Percentiles rank a stretch among this genome's conserved stretches.
phyloP scores from a whole-genome alignment of 2,888 invertebrate genomes.

The Tricholauxania praeusta region DNA sequence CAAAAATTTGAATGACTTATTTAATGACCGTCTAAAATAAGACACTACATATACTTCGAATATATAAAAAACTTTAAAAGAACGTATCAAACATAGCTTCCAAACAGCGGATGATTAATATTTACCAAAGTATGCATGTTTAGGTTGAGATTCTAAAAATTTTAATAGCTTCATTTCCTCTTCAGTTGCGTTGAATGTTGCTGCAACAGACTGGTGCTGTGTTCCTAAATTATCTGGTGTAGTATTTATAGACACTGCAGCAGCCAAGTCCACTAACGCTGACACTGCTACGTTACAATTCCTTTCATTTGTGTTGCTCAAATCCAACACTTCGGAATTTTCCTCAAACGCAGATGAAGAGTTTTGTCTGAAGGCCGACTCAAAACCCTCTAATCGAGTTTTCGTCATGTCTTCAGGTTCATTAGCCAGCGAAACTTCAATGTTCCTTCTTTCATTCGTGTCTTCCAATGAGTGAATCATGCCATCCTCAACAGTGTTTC shows the following conservation, averaged over 20 bases:
- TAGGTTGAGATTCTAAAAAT: slow-evolving; percentile 51
- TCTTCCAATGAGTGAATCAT: slow-evolving; percentile 11
- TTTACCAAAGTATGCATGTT: slow-evolving; percentile 37
- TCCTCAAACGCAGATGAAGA: slow-evolving; percentile 10
- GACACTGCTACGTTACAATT: slow-evolving; percentile 12
- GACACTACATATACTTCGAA: too few species aligned
- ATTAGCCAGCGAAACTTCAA: slow-evolving; percentile 30
- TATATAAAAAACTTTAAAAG: neutral
- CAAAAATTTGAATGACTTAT: too few species aligned
- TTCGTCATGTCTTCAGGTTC: slow-evolving; percentile 43
- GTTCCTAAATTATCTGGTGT: slow-evolving; percentile 38
- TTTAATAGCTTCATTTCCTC: slow-evolving; percentile 57
- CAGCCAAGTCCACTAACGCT: slow-evolving; percentile 34
- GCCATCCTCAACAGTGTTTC: slow-evolving; percentile 19
- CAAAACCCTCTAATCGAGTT: slow-evolving; percentile 41
- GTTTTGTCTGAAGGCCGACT: slow-evolving; percentile 37
- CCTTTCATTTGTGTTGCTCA: slow-evolving; percentile 37
- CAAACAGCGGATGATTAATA: neutral
- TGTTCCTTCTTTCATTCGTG: slow-evolving; percentile 13
- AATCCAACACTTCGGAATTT: slow-evolving; percentile 48
- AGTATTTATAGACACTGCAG: slow-evolving; percentile 32
- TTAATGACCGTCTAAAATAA: too few species aligned
- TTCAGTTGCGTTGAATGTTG: slow-evolving; percentile 53
- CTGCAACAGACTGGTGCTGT: slow-evolving; percentile 18
- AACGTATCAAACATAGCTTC: neutral